Conservation (phyloP, 2,113 vertebrate species). For the Cyanoderma ruficeps region DNA sequence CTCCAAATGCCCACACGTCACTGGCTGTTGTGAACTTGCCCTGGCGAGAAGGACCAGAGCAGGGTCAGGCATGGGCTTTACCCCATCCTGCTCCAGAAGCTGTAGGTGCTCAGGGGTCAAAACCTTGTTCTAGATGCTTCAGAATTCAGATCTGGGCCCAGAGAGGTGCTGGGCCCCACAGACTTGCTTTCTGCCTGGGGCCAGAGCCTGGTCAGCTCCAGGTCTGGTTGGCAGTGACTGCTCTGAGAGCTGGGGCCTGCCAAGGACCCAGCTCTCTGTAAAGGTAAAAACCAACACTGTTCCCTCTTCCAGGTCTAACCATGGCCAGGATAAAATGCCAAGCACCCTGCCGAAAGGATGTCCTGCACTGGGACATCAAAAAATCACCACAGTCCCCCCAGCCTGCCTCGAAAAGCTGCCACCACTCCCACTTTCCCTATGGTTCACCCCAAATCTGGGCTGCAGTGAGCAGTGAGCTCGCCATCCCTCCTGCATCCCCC, state of each 20-base stretch:
- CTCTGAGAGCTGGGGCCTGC: background rate
- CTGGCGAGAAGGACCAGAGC: slow-evolving; percentile 65
- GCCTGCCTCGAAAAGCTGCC: background rate
- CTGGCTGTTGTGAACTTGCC: slow-evolving; percentile 97
- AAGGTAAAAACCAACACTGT: background rate
- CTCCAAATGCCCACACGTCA: slow-evolving; percentile 93
- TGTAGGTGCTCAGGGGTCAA: background rate
- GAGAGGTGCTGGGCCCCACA: background rate
- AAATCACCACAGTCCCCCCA: rapidly evolving
- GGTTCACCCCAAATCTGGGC: background rate
- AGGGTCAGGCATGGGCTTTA: background rate
- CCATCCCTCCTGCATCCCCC: background rate
- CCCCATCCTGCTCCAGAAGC: background rate
- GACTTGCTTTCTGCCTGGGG: background rate
- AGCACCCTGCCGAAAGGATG: rapidly evolving
- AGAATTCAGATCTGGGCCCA: background rate
- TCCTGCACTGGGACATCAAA: background rate
- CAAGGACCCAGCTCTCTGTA: background rate
- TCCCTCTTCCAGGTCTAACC: background rate
- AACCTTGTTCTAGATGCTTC: background rate
- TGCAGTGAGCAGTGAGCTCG: background rate
- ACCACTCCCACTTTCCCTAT: background rate
- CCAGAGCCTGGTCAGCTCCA: background rate
- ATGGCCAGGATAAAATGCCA: background rate
- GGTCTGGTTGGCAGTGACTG: background rate